Conservation (phyloP, 2,797 vertebrate species). For the Poliocrania exsul region DNA sequence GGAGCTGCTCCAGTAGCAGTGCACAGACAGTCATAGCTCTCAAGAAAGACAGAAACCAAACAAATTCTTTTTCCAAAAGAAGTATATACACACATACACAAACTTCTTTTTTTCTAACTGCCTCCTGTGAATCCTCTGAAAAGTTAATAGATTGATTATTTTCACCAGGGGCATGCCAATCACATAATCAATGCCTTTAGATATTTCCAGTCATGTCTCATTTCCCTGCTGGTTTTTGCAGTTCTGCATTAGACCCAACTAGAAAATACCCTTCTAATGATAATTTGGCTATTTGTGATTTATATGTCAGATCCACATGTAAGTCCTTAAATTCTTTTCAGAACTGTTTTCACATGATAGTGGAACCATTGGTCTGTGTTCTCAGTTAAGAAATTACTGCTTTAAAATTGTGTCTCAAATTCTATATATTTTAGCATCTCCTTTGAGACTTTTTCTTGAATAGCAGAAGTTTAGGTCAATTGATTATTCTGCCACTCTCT, state of each 20-base stretch:
- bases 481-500: neutral
- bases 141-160: neutral
- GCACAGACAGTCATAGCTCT: neutral
- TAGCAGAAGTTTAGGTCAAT: neutral
- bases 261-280: neutral
- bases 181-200: neutral
- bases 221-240: neutral
- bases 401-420: neutral
- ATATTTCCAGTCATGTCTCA: neutral
- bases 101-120: neutral
- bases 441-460: neutral
- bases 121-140: neutral
- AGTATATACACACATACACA: accelerated
- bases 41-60: neutral
- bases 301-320: neutral
- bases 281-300: neutral
- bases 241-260: neutral
- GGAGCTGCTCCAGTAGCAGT: neutral
- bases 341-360: neutral
- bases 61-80: neutral
- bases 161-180: neutral
- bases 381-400: neutral
- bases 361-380: neutral
- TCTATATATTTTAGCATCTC: neutral
- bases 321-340: neutral